phyloP scores from a whole-genome alignment of 1,140 invertebrate species.

The Penaeus indicus region DNA sequence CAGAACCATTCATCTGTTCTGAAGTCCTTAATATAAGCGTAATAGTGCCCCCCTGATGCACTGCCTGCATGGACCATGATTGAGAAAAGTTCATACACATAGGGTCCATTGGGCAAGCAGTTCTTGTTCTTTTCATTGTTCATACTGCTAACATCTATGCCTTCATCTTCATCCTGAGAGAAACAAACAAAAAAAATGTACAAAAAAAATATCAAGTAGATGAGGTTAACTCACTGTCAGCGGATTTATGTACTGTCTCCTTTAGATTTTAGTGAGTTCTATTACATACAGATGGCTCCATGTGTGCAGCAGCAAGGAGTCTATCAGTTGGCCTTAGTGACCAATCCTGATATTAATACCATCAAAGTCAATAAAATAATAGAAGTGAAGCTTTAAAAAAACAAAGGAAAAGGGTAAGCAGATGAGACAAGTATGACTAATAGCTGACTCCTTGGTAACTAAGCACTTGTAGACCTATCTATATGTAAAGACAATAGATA shows the following conservation, averaged over 20 bases:
- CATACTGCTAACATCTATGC: slow-evolving; percentile 77
- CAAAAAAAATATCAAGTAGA: neutral
- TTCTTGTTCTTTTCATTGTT: slow-evolving; percentile 61
- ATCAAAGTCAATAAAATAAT: too few species aligned
- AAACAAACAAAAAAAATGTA: neutral
- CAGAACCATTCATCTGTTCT: slow-evolving; percentile 83
- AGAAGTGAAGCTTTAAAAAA: too few species aligned
- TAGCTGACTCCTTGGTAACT: too few species aligned
- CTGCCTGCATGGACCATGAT: slow-evolving; percentile 95
- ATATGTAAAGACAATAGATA: too few species aligned
- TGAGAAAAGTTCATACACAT: slow-evolving; percentile 86
- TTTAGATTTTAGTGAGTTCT: too few species aligned
- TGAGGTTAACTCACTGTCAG: neutral
- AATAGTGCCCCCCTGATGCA: slow-evolving; percentile 93
- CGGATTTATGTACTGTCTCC: neutral
- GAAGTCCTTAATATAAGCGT: slow-evolving; percentile 93
- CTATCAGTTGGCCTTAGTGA: too few species aligned
- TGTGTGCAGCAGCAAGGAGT: too few species aligned
- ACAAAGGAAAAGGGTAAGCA: too few species aligned
- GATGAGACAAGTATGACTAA: too few species aligned
- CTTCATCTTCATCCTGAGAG: slow-evolving; percentile 75
- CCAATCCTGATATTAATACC: too few species aligned
- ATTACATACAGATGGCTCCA: too few species aligned
- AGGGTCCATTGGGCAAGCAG: slow-evolving; percentile 40
- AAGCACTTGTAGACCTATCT: too few species aligned